Percentiles rank a stretch among this genome's conserved stretches.
These are phyloP conservation scores for Pangasius larnaudii DNA, from an alignment of 2,797 vertebrate species.

Conservation along the genomic window DNA sequence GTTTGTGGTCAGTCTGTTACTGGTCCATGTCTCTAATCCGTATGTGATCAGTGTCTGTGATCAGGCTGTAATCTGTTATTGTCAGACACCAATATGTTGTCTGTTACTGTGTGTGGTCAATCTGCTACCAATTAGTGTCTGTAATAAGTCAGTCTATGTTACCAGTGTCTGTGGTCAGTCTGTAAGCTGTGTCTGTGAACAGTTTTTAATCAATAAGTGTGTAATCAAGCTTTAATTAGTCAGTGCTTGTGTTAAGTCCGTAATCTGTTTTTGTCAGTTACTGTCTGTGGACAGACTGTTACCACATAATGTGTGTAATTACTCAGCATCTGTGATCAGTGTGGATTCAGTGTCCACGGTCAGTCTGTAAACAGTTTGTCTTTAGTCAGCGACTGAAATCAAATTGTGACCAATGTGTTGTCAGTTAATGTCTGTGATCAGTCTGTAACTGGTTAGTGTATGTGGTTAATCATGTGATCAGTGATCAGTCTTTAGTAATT, in stretches of 20 bases:
- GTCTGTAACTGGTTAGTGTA: not conserved
- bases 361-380: too few relatives aligned
- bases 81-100: not conserved
- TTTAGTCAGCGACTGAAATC: too few relatives aligned
- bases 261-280: not conserved
- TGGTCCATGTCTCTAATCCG: not conserved
- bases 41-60: too few relatives aligned
- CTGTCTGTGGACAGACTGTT: not conserved
- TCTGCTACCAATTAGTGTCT: not conserved
- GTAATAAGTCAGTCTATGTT: not conserved
- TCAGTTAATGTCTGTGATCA: not conserved
- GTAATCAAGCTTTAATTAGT: not conserved
- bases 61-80: too few relatives aligned
- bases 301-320: not conserved
- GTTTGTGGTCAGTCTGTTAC: not conserved
- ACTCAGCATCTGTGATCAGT: not conserved
- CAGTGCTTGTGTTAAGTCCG: not conserved
- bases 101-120: not conserved
- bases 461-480: not conserved
- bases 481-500: too few relatives aligned
- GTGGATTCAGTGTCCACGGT: too few relatives aligned
- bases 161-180: not conserved
- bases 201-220: not conserved
- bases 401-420: too few relatives aligned
- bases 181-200: not conserved